phyloP scores from a whole-genome alignment of 1,140 invertebrate genomes.

The Zaprionus taronus region DNA sequence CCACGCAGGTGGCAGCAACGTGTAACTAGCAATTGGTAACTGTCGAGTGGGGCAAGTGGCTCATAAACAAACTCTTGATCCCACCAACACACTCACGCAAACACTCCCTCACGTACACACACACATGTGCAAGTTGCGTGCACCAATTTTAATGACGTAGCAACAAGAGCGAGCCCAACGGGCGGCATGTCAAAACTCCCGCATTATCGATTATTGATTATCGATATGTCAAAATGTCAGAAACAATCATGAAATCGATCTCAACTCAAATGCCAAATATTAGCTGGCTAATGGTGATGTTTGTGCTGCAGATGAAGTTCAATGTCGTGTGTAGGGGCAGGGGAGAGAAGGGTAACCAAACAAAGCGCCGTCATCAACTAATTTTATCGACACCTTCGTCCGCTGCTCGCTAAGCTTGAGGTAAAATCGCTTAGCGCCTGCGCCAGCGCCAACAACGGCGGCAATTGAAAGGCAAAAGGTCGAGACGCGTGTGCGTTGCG shows the following conservation, averaged over 20 bases:
- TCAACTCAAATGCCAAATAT: constrained; percentile 35
- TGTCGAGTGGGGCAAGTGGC: constrained; percentile 3
- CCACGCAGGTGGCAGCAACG: constrained; percentile 21
- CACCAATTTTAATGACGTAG: constrained; percentile 31
- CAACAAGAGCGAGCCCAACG: neutral
- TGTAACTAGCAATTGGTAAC: constrained; percentile 23
- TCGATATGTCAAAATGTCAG: constrained; percentile 24
- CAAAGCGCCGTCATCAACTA: constrained; percentile 53
- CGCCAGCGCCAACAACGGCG: constrained; percentile 2
- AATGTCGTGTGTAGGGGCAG: constrained; percentile 46
- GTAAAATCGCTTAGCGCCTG: constrained; percentile 39
- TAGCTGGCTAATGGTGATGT: constrained; percentile 54
- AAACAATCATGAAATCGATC: constrained; percentile 20
- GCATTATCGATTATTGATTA: constrained; percentile 6
- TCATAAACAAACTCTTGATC: constrained; percentile 33
- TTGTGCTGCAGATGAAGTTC: constrained; percentile 60
- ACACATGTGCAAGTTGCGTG: neutral
- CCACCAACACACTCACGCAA: neutral
- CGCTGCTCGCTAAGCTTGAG: constrained; percentile 27
- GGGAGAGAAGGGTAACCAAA: neutral
- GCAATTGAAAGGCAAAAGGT: constrained; percentile 47
- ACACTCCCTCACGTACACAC: neutral
- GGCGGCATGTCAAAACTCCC: constrained; percentile 29
- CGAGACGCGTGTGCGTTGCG: constrained; percentile 31
- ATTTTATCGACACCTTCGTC: constrained; percentile 63